Conservation (phyloP, 2,797 vertebrate species). For the Pseudochirops cupreus region DNA sequence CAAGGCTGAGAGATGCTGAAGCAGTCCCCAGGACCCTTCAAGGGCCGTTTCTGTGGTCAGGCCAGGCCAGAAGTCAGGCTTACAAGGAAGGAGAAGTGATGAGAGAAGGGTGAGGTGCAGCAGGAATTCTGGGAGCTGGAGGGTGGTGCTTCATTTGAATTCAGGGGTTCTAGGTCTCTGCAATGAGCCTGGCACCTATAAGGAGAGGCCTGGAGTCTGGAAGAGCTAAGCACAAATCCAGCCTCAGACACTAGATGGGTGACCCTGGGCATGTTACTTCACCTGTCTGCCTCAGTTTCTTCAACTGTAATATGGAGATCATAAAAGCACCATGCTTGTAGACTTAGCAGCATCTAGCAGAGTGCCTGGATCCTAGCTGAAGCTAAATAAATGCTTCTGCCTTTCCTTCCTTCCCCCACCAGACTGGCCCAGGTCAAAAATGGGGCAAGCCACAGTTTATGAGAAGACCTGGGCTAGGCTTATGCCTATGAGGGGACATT, state of each 20-base stretch:
- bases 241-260: neutral
- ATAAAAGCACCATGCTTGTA: neutral
- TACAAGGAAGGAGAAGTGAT: neutral
- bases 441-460: neutral
- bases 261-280: neutral
- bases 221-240: neutral
- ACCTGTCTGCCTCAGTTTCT: neutral
- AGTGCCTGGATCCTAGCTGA: neutral
- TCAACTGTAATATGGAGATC: neutral
- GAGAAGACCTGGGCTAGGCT: neutral
- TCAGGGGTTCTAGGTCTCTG: neutral
- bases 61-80: neutral
- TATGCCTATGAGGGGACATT: neutral
- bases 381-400: neutral
- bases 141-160: neutral
- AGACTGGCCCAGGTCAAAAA: neutral
- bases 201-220: neutral
- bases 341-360: neutral
- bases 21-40: neutral
- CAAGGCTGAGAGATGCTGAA: neutral
- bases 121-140: neutral
- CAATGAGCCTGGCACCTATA: neutral
- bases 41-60: neutral
- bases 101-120: neutral
- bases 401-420: neutral